Base-by-base conservation (phyloP, 2,888 invertebrate genomes). In the Ametastegia equiseti region DNA sequence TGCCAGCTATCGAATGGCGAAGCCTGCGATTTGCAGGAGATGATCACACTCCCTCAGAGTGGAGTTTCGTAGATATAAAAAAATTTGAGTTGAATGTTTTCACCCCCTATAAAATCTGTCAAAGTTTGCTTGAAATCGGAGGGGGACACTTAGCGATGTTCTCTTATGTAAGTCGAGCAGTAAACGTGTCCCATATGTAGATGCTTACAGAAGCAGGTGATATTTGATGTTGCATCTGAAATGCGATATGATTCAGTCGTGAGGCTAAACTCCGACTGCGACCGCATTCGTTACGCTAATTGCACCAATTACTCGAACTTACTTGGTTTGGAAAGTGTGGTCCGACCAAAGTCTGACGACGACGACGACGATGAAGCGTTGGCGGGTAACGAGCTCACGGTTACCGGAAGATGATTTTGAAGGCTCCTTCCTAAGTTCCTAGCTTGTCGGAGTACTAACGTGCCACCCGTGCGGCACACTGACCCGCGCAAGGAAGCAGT, bases 401-500 rank as follows among this genome's bases (percentile, higher is more conserved):
- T 71, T 13, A 30, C 71, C 45, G 47, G 71, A 71, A 47, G 71
- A n/a, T n/a, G n/a, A 45, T 71, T 45, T 45, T 71, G 71, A 47
- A 15, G 45, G 71, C 45, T 30, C 23, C 27, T 71, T 71, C 45
- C 27, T 67, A 45, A 71, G 45, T 45, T 45, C 23, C 27, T n/a
- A 45, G 42, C 36, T 75, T 54, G n/a, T n/a, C 19, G 36, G 54
- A 13, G 75, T 54, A 36, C 33, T 36, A 75, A 75, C 33, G 75
- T 75, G 75, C 54, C 36, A 33, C 50, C 47, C 36, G 75, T 54
- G 33, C 54, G 36, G 75, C 75, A 54, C 75, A 75, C 75, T 75
- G 75, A 75, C 75, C 75, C 54, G 75, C 54, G 54, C 54, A 75
- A 54, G 75, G 75, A 75, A 75, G 75, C 50, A 75, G 75, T 75